Conservation (phyloP, 2,113 vertebrate genomes). For the human (Homo sapiens) region DNA sequence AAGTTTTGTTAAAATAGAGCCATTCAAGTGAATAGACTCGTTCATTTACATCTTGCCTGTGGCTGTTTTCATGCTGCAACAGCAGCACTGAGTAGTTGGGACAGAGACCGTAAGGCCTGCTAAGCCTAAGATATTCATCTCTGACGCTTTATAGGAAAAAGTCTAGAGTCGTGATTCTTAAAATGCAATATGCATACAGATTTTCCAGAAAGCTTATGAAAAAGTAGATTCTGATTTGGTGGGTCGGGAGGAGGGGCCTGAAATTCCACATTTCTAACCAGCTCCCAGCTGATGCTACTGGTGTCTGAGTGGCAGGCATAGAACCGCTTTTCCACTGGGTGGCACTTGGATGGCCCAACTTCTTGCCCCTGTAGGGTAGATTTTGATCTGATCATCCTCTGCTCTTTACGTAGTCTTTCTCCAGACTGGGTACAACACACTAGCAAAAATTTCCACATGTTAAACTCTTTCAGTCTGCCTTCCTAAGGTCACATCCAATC, state of each 20-base stretch:
- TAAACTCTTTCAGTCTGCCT: background rate
- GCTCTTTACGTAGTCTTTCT: background rate
- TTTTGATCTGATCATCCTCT: background rate
- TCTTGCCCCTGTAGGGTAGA: background rate
- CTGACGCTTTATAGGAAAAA: background rate
- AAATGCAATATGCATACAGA: background rate
- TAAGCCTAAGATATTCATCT: background rate
- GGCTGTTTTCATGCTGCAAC: background rate
- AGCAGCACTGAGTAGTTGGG: background rate
- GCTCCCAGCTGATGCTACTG: background rate
- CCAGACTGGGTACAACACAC: background rate
- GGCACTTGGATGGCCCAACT: background rate
- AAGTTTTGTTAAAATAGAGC: background rate
- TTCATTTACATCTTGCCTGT: background rate
- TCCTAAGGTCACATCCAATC: background rate
- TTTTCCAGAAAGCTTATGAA: background rate
- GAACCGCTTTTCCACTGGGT: background rate
- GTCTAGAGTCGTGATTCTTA: background rate
- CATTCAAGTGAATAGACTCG: no score
- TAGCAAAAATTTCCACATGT: background rate
- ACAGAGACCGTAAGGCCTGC: no score
- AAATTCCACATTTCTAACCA: background rate
- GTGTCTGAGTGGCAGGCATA: background rate
- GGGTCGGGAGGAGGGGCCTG: background rate
- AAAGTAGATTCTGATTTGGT: background rate